These are phyloP conservation scores for Amblyraja radiata DNA, from an alignment of 2,797 vertebrate genomes.

Conservation along the genomic window DNA sequence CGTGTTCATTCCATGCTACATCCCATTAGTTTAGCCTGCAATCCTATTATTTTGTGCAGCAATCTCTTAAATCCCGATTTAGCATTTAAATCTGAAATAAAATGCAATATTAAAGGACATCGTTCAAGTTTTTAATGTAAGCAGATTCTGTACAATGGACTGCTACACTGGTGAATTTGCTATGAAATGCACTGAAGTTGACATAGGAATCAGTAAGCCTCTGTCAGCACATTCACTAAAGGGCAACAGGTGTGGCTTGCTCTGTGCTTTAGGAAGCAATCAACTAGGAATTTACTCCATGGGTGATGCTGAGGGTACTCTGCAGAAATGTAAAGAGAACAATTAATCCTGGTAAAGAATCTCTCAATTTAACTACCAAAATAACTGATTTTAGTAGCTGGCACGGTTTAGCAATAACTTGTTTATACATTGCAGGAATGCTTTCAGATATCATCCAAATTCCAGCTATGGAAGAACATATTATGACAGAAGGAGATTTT, in stretches of 20 bases:
- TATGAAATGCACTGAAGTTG: not conserved
- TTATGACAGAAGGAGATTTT: too few relatives aligned
- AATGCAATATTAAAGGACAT: not conserved
- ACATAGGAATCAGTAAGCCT: not conserved
- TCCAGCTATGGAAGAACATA: too few relatives aligned
- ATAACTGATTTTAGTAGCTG: not conserved
- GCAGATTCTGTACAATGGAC: not conserved
- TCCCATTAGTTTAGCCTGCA: not conserved
- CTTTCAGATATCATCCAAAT: too few relatives aligned
- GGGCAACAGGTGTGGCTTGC: not conserved
- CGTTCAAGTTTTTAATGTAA: not conserved
- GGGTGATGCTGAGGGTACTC: not conserved
- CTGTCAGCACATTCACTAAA: not conserved
- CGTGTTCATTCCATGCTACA: not conserved
- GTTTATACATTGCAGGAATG: too few relatives aligned
- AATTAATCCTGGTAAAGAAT: not conserved
- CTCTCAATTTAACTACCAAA: not conserved
- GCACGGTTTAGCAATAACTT: not conserved
- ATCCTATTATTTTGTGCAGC: slow-evolving; percentile 1
- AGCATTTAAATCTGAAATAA: not conserved
- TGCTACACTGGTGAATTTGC: not conserved
- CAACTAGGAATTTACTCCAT: not conserved
- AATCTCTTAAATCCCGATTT: not conserved
- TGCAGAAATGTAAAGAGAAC: not conserved
- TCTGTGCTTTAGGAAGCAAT: not conserved